Base-by-base conservation (phyloP, 1,140 invertebrate species). In the Anagrus nilaparvatae region DNA sequence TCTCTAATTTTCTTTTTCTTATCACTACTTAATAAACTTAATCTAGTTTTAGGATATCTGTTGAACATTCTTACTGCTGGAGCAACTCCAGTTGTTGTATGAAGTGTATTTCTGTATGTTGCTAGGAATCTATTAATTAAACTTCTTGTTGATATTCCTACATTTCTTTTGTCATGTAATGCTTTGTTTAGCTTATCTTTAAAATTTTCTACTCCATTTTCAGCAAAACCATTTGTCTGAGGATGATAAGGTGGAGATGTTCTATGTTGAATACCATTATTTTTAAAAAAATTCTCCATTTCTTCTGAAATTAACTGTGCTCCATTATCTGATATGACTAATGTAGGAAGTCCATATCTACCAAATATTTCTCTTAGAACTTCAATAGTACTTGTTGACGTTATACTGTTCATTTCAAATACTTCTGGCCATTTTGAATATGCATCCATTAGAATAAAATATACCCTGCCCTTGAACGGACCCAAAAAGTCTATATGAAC, bases 151-250 rank as follows among this genome's bases (percentile, higher is more conserved):
- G 31, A 27, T 14, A 32, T 14, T 3, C 1, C 4, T 0, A 7
- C 10, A 32, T 37, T 37, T 12, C 25, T 24, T 5, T 27, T 2
- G 10, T 41, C 33, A 9, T 24, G 19, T 19, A 38, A 25, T n/a
- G n/a, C n/a, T 52, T 46, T 51, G 24, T 13, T 20, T 17, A 53
- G 49, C 51, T 55, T 59, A 40, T 47, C 40, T 49, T 60, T 61
- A 38, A 62, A 55, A 14, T 49, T 53, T 40, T 52, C 50, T 2
- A 59, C 51, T 41, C 55, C 51, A 16, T 60, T 52, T 44, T 61
- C 55, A 0, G 61, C 55, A 17, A 52, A 49, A 0, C 59, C 58
- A 43, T 62, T 61, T 17, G 59, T 58, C 3, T 59, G 49, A 25
- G 59, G 59, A 41, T 63, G 49, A n/a, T 52, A 43, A 6, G 58